Percentiles rank a stretch among this genome's conserved stretches.
Evolutionary conservation across 1,140 invertebrate genomes (phyloP).

Genomic region (Forficula auricularia): DNA sequence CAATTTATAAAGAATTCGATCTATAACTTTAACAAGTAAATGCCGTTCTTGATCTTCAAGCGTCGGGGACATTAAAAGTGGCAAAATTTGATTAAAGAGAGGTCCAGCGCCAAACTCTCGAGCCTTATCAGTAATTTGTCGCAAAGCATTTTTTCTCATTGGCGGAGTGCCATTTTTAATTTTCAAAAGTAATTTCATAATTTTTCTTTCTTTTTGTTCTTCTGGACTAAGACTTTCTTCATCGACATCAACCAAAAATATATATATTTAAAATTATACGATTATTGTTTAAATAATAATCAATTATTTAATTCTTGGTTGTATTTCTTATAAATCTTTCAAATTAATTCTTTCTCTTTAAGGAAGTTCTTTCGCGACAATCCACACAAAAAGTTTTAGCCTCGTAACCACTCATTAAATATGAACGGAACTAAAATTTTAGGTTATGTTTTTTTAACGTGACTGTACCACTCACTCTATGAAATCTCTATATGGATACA

Average conservation of each 20-base stretch:
- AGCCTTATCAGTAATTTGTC: constrained; percentile 98
- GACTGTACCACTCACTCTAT: no score
- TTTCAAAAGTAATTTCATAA: constrained; percentile 95
- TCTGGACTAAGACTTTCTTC: constrained; percentile 89
- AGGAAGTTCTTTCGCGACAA: no score
- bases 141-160: constrained; percentile 91
- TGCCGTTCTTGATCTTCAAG: constrained; percentile 98
- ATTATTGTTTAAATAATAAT: background rate
- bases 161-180: constrained; percentile 99
- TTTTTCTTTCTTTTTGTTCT: constrained; percentile 95
- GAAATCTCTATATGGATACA: no score
- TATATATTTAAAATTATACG: background rate
- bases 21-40: constrained; percentile 98
- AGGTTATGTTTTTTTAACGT: no score
- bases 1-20: constrained; percentile 94
- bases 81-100: constrained; percentile 96
- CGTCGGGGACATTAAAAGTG: constrained; percentile 96
- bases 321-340: no score
- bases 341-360: no score
- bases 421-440: no score
- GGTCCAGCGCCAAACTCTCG: constrained; percentile 96
- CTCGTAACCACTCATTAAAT: no score
- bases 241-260: constrained; percentile 71
- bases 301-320: no score
- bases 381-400: no score